Conservation (phyloP, 2,888 invertebrate species). For the Lacanobia wlatinum region DNA sequence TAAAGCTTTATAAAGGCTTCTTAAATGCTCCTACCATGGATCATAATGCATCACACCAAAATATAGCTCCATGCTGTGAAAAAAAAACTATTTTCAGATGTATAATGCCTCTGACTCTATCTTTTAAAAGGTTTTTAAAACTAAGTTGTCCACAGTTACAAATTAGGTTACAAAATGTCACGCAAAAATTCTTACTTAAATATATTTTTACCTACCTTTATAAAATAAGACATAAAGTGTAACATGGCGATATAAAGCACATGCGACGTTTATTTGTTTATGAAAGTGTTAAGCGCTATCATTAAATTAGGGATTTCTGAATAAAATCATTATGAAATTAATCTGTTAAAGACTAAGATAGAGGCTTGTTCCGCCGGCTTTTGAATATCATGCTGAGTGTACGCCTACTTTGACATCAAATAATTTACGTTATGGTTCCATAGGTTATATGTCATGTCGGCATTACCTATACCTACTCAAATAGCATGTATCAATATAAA, state of each 20-base stretch:
- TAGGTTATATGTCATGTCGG: too few species aligned
- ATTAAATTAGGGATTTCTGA: not conserved
- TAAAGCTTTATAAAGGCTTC: not conserved
- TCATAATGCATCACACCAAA: not conserved
- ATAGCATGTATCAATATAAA: too few species aligned
- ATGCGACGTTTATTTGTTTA: not conserved
- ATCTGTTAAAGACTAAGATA: not conserved
- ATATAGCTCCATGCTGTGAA: too few species aligned
- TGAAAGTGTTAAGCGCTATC: not conserved
- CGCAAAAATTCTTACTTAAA: not conserved
- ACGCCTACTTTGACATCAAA: not conserved
- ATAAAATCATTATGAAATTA: not conserved
- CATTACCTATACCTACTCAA: too few species aligned
- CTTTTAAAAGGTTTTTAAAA: not conserved
- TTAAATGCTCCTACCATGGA: not conserved
- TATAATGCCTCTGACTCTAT: not conserved
- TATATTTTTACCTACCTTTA: not conserved
- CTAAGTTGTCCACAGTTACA: not conserved
- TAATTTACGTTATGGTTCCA: not conserved
- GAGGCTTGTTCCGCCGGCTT: slow-evolving; percentile 11
- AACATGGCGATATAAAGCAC: not conserved
- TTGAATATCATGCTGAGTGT: not conserved
- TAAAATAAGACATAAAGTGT: not conserved
- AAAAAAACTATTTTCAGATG: not conserved
- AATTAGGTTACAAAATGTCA: not conserved